Evolutionary conservation across 1,140 invertebrate genomes (phyloP), one percentile per base, ranked within the genome.

Genomic region (Zophobas atratus): DNA sequence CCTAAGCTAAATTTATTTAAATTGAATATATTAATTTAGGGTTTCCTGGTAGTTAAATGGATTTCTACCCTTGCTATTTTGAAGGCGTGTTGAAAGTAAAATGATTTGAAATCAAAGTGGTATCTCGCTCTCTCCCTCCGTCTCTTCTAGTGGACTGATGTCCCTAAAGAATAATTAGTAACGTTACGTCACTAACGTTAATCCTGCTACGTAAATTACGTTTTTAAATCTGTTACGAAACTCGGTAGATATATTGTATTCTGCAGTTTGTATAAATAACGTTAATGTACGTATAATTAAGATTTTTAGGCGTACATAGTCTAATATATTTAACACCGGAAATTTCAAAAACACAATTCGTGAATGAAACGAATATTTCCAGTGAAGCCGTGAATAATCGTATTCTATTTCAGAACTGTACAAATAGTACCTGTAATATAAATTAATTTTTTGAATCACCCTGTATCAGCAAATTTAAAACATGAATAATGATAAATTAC

Each of bases 101-200:
- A 72, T 67, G n/a, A 39, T 67, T 67, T 72, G 20, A 51, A 72
- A 53, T 51, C 20, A 20, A 20, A 20, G 20, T 20, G 20, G 20
- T 20, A 20, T 20, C 20, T 20, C 20, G 20, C 20, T 20, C 20
- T 20, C 48, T 32, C n/a, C 32, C 41, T 70, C 67, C 46, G 6
- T 72, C 70, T 72, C 70, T 51, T 72, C 36, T 72, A 72, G 48
- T 73, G 32, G 38, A 8, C 46, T 1, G 70, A 57, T 53, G 63
- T 80, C 79, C 79, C 76, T 53, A 78, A 75, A 78, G 79, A 78
- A 78, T 80, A 80, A 80, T 80, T 80, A 80, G 79, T 57, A 77
- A 72, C 43, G 39, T 74, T 39, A 74, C 67, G 78, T 79, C 78
- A 76, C 5, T 20, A 20, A 49, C 36, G n/a, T 41, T 75, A 78